Base-by-base conservation (phyloP, 1,140 invertebrate genomes). In the Conopomorpha cramerella region DNA sequence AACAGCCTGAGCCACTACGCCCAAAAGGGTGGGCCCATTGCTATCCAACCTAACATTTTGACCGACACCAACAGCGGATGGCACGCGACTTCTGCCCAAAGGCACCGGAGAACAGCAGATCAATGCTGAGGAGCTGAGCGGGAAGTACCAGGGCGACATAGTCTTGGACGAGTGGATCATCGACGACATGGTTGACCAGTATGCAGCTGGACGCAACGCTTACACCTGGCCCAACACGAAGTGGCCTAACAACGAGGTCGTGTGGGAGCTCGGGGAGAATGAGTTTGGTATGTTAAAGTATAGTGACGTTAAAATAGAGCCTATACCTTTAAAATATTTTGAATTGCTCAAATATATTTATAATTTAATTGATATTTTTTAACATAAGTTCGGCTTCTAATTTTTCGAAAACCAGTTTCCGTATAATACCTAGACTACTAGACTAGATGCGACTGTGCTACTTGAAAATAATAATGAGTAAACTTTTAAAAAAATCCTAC, bases 91-190 rank as follows among this genome's bases (percentile, higher is more conserved):
- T 33, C 14, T 55, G 8, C 36, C 48, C 1, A 47, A 53, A 18
- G 46, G 37, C 6, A 30, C 8, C 10, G 14, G 41, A 0, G 33
- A 36, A 3, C 55, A 58, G 1, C 26, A 38, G 1, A 57, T 46
- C 0, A 65, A 66, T 23, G 45, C 55, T 8, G 67, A 68, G 36
- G 73, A 77, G 45, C 55, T 55, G 38, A 74, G 66, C 16, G 79
- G 74, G 25, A 70, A 77, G 14, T 77, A 53, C 43, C 62, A 81
- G 38, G 80, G 80, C 1, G 80, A 82, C 36, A 80, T 82, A 31
- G 43, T 80, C 8, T 38, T 82, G 10, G 71, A 68, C 11, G 50
- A 49, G 19, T 54, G 49, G 19, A 68, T 77, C 26, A 57, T 73
- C 13, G 55, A 67, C n/a, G 33, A 23, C 10, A 54, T 73, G 55